These are phyloP conservation scores for Gorilla gorilla DNA, from an alignment of 2,113 vertebrate genomes.

Conservation along the genomic window DNA sequence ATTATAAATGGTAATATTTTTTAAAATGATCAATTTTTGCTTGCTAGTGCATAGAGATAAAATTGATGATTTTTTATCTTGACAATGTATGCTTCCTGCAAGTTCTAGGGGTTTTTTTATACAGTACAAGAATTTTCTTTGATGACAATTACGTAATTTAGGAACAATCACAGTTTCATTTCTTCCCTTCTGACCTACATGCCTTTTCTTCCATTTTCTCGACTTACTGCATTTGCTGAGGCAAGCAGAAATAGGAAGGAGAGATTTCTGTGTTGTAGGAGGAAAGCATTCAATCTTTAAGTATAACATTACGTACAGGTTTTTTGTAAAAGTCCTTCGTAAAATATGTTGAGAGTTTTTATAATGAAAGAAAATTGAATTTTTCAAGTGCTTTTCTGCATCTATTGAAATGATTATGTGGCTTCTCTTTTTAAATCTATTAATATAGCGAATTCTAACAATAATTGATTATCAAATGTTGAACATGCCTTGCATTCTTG, in stretches of 20 bases:
- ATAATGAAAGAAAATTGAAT: not conserved
- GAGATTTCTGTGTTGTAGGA: not conserved
- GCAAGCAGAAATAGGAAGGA: not conserved
- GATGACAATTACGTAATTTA: not conserved
- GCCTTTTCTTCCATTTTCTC: not conserved
- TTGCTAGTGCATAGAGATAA: not conserved
- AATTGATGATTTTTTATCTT: not conserved
- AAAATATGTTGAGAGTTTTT: not conserved
- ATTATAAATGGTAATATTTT: not conserved
- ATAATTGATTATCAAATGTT: not conserved
- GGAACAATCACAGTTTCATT: not conserved
- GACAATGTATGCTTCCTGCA: not conserved
- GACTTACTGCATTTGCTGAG: not conserved
- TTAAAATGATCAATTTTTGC: not conserved
- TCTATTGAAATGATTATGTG: not conserved
- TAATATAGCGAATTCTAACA: slow-evolving; percentile 10
- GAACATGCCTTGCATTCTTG: not conserved
- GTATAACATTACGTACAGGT: not conserved
- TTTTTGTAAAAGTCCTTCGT: not conserved
- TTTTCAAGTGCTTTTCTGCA: not conserved
- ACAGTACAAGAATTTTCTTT: not conserved
- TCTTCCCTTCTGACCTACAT: not conserved
- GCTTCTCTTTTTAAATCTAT: not conserved
- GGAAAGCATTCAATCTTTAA: not conserved
- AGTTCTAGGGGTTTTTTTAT: not conserved